Evolutionary conservation across 1,140 invertebrate species (phyloP), one percentile per base, ranked within the genome.

Genomic region (Drosophila tsacasi): DNA sequence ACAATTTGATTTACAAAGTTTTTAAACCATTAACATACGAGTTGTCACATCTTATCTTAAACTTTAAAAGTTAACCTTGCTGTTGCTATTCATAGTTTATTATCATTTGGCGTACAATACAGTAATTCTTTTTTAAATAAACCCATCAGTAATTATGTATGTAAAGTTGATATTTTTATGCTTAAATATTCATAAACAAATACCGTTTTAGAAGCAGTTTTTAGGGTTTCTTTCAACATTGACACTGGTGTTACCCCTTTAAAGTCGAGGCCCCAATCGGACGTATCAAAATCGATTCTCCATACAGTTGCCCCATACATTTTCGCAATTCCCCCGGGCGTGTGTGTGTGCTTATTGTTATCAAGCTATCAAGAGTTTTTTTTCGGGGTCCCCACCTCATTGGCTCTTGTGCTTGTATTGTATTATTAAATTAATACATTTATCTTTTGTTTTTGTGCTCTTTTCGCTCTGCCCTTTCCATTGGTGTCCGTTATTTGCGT

Each of bases 371-470:
- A 23, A 57, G 49, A 37, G 44, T 54, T 27, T 42, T 71, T 69
- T 55, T 66, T 32, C n/a, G 30, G 63, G 39, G 27, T 60, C 52
- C 54, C 67, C 67, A 61, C 54, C 54, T 57, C 54, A 57, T 23
- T 55, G 37, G 40, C 46, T 32, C n/a, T 32, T 30, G 64, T 68
- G 74, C 54, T 35, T 71, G 55, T 65, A 68, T 60, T 84, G 62
- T 66, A 55, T 68, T 64, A 80, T 83, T 83, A 63, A 86, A 83
- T 86, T 83, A 83, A 83, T 79, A 79, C 76, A 65, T 79, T 73
- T 80, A 57, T 75, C 61, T 78, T 71, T 79, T 79, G 75, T 58
- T 52, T 52, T 62, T 50, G 64, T 25, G 32, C 35, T 55, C 54
- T 55, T 21, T 55, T 71, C 40, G 46, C 32, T 69, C 49, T 76